A percentile compares a stretch with the other conserved stretches of the same genome.
phyloP scores from a whole-genome alignment of 1,140 invertebrate species.

The Drepana arcuata region DNA sequence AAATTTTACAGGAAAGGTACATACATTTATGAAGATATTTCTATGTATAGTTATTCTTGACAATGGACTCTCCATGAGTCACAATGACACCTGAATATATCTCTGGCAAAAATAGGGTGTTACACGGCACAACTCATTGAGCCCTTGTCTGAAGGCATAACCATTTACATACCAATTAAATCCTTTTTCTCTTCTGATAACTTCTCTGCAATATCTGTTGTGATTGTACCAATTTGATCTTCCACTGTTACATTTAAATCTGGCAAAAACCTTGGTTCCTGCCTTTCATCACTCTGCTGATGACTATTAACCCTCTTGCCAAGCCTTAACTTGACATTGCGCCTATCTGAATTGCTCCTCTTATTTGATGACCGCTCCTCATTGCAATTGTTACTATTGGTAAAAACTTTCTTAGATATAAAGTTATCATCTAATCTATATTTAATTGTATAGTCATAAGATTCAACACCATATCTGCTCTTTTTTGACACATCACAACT shows the following conservation, averaged over 20 bases:
- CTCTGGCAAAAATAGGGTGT: too few relatives aligned
- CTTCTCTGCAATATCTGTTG: constrained; percentile 79
- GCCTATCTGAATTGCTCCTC: constrained; percentile 73
- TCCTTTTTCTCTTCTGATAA: constrained; percentile 80
- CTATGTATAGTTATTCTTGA: too few relatives aligned
- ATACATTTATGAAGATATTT: too few relatives aligned
- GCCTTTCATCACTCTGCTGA: constrained; percentile 63
- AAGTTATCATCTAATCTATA: constrained; percentile 62
- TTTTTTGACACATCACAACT: constrained; percentile 60
- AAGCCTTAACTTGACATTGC: constrained; percentile 74
- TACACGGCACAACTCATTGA: too few relatives aligned
- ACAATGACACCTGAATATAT: too few relatives aligned
- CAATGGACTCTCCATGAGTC: too few relatives aligned
- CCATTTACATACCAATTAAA: constrained; percentile 79
- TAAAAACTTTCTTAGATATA: constrained; percentile 54
- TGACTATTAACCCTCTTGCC: constrained; percentile 69
- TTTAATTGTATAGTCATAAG: constrained; percentile 68
- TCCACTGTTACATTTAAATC: constrained; percentile 69
- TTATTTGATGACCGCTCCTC: constrained; percentile 59
- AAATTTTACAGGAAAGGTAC: too few relatives aligned
- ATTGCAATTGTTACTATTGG: constrained; percentile 26
- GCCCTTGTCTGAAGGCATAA: too few relatives aligned
- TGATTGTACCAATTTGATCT: constrained; percentile 74
- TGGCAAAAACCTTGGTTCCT: constrained; percentile 65
- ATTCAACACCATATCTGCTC: constrained; percentile 61